Percentiles rank a stretch among this genome's conserved stretches.
These are phyloP conservation scores for Xenopus petersii DNA, from an alignment of 2,797 vertebrate species.

Conservation along the genomic window DNA sequence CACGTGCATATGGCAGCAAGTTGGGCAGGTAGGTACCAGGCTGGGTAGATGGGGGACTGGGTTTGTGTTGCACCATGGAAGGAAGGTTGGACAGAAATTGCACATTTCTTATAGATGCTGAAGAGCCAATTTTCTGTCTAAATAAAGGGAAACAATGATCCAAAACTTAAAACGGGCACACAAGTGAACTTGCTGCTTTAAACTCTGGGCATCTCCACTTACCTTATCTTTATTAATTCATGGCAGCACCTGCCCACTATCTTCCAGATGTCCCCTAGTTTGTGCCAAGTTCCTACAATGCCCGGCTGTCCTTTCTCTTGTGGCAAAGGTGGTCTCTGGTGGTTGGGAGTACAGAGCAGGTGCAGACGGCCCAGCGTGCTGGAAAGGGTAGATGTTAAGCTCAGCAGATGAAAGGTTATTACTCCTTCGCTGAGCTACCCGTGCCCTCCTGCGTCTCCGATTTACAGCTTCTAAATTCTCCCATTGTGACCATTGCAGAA, in stretches of 20 bases:
- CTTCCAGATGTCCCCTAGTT: conserved; percentile 33
- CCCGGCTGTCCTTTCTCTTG: conserved; percentile 1
- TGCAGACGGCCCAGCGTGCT: no score
- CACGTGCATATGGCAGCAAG: no score
- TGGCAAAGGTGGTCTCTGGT: neutral
- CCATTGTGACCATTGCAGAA: conserved; percentile 23
- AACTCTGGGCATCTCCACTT: conserved; percentile 18
- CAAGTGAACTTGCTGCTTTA: no score
- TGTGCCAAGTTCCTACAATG: conserved; percentile 27
- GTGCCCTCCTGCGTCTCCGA: conserved; percentile 7
- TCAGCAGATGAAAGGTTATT: neutral
- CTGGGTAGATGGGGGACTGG: no score
- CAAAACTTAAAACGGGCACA: no score
- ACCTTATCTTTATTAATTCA: conserved; percentile 37
- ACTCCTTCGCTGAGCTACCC: neutral
- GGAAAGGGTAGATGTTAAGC: no score
- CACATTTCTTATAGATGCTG: no score
- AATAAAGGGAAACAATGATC: no score
- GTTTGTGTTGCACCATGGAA: no score
- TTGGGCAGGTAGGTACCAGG: no score
- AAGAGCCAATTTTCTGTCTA: no score
- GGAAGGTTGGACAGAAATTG: no score
- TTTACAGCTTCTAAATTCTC: conserved; percentile 14
- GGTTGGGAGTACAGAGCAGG: neutral
- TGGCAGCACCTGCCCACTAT: conserved; percentile 12